Conservation (phyloP, 2,113 vertebrate species). For the Labeo rohita region DNA sequence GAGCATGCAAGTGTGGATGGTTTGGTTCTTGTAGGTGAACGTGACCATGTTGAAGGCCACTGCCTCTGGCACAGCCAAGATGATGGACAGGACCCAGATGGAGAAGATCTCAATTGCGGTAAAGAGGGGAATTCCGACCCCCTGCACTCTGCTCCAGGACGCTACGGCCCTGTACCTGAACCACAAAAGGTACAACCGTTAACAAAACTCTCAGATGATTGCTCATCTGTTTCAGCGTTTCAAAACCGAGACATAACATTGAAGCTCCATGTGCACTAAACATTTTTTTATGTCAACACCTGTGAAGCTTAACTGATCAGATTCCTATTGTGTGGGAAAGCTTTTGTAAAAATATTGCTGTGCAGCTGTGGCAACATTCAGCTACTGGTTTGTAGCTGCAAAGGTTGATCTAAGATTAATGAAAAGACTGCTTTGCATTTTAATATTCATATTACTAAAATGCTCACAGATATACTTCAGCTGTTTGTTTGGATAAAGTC, state of each 20-base stretch:
- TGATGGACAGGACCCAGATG: constrained; percentile 91
- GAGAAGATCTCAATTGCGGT: constrained; percentile 91
- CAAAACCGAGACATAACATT: background rate
- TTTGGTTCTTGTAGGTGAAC: constrained; percentile 77
- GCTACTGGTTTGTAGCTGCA: background rate
- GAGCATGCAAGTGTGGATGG: constrained; percentile 86
- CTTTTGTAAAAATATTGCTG: background rate
- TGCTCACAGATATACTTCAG: constrained; percentile 34
- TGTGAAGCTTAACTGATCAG: background rate
- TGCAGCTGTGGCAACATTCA: background rate
- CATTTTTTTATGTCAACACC: constrained; percentile 13
- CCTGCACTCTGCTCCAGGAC: constrained; percentile 97
- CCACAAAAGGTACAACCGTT: constrained; percentile 39
- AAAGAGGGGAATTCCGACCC: constrained; percentile 90
- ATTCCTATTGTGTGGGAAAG: background rate
- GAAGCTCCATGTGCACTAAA: background rate
- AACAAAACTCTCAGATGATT: background rate
- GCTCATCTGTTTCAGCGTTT: background rate
- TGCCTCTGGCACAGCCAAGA: constrained; percentile 92
- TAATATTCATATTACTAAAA: constrained; percentile 40
- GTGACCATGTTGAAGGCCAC: constrained; percentile 83
- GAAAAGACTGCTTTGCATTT: constrained; percentile 39
- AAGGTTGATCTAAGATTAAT: constrained; percentile 43
- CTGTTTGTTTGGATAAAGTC: constrained; percentile 57
- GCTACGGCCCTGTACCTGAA: constrained; percentile 94